Evolutionary conservation across 1,140 invertebrate species (phyloP).

Genomic region (Panagrolaimus sp.): DNA sequence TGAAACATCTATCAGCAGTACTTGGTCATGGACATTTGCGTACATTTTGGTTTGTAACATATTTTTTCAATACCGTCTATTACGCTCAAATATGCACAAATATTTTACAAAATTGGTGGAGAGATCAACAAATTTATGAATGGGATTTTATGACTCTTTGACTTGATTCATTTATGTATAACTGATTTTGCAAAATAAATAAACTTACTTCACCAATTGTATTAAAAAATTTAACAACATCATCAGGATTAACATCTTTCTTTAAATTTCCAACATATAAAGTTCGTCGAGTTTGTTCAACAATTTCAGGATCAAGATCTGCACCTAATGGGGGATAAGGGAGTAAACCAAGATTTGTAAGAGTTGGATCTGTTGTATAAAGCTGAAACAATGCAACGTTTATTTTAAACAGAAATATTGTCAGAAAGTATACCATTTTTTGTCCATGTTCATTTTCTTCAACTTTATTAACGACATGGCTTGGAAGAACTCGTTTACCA

Average conservation of each 20-base stretch:
- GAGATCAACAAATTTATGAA: background rate
- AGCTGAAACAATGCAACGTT: constrained; percentile 65
- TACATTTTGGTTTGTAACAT: background rate
- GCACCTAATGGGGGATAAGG: constrained; percentile 85
- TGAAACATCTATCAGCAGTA: background rate
- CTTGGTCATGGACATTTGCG: background rate
- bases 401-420: background rate
- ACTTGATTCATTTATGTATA: background rate
- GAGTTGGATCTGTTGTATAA: constrained; percentile 79
- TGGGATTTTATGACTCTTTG: constrained; percentile 7
- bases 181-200: background rate
- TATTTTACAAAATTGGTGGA: background rate
- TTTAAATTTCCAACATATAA: constrained; percentile 70
- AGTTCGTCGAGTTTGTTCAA: constrained; percentile 91
- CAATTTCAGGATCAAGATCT: constrained; percentile 77
- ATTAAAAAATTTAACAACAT: constrained; percentile 54
- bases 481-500: constrained; percentile 69
- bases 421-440: constrained; percentile 39
- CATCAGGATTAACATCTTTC: constrained; percentile 48
- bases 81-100: background rate
- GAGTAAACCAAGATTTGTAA: constrained; percentile 75
- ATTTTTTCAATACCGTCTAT: background rate
- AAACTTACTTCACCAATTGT: constrained; percentile 51
- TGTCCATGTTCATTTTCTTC: constrained; percentile 48
- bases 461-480: constrained; percentile 74